phyloP scores from a whole-genome alignment of 2,797 vertebrate species.

The Melanotaenia parkinsoni region DNA sequence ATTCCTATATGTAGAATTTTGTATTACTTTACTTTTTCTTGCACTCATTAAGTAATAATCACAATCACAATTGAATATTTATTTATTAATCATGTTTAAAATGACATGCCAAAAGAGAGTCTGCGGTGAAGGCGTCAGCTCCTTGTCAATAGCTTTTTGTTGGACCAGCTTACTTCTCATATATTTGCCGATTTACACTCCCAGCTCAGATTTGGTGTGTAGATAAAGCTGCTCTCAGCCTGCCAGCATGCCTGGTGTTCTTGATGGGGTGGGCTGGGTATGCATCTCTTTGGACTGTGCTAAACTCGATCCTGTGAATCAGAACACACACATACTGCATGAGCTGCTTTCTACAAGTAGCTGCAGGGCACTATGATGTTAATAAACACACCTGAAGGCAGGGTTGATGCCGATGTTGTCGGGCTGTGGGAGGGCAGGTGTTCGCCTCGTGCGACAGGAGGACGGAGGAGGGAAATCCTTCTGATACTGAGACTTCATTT shows the following conservation, averaged over 20 bases:
- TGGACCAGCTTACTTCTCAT: background rate
- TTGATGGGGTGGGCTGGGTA: conserved; percentile 74
- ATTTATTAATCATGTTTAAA: background rate
- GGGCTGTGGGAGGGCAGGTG: conserved; percentile 70
- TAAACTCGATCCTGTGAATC: conserved; percentile 77
- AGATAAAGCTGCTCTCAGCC: conserved; percentile 5
- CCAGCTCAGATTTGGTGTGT: conserved; percentile 17
- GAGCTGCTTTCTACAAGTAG: background rate
- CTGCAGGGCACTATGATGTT: background rate
- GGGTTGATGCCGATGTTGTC: conserved; percentile 85
- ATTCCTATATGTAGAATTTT: background rate
- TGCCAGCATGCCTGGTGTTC: conserved; percentile 16
- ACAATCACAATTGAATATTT: background rate
- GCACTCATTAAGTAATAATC: background rate
- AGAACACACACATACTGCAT: conserved; percentile 11
- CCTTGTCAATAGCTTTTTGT: background rate
- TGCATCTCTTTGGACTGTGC: conserved; percentile 75
- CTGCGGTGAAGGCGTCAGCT: background rate
- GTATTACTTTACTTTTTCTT: background rate
- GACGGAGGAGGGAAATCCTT: conserved; percentile 74
- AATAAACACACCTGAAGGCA: conserved; percentile 73
- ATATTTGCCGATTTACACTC: background rate
- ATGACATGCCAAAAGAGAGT: background rate
- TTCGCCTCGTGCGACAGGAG: conserved; percentile 49
- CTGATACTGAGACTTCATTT: conserved; percentile 77